A percentile compares a stretch with the other conserved stretches of the same genome.
phyloP scores from a whole-genome alignment of 2,888 invertebrate species.

The Lagria hirta region DNA sequence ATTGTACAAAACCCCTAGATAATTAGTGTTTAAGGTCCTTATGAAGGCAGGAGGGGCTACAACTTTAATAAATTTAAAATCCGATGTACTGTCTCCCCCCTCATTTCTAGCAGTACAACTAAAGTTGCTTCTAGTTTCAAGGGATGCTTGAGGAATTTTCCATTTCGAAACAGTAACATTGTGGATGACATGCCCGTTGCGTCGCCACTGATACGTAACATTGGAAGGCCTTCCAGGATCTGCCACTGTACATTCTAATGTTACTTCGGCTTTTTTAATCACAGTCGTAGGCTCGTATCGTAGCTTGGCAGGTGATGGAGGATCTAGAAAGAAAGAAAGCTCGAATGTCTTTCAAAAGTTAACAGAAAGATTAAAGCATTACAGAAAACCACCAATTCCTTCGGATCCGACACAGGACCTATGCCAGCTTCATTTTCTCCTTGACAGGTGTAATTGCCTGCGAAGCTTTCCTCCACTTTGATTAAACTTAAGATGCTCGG shows the following conservation, averaged over 20 bases:
- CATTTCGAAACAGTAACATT: conserved; percentile 76
- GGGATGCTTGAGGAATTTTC: conserved; percentile 79
- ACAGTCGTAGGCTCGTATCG: conserved; percentile 73
- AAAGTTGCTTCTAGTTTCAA: conserved; percentile 86
- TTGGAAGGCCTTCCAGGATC: conserved; percentile 81
- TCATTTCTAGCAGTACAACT: conserved; percentile 85
- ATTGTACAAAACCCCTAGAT: conserved; percentile 78
- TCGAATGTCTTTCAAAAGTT: too few relatives aligned
- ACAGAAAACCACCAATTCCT: conserved; percentile 81
- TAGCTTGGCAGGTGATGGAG: conserved; percentile 80
- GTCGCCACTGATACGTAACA: conserved; percentile 75
- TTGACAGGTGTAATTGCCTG: conserved; percentile 92
- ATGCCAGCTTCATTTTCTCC: conserved; percentile 88
- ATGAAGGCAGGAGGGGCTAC: conserved; percentile 87
- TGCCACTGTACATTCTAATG: conserved; percentile 80
- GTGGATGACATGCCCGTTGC: conserved; percentile 72
- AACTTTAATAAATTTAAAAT: conserved; percentile 70
- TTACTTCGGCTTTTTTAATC: conserved; percentile 79
- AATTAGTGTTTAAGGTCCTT: conserved; percentile 66
- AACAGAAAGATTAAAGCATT: too few relatives aligned
- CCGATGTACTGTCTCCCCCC: conserved; percentile 75
- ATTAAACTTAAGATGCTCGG: conserved; percentile 83
- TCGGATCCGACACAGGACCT: conserved; percentile 76
- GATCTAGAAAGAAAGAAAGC: conserved; percentile 60
- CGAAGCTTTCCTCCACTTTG: conserved; percentile 83